Base-by-base conservation (phyloP, 23 tunicate species). In the Clavelina lepadiformis region DNA sequence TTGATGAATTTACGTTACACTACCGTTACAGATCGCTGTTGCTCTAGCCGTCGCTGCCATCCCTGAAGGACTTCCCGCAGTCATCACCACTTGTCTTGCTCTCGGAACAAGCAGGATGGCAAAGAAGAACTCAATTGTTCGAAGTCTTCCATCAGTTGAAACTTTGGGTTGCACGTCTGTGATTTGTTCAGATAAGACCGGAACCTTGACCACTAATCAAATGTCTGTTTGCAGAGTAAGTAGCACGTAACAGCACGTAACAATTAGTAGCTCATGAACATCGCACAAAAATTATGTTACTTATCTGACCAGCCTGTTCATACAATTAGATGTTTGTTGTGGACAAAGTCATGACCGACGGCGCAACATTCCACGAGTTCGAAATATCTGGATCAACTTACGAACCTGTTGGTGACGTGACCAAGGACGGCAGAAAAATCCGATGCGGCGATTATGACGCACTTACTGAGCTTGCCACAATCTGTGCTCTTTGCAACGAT, bases 61-160 rank as follows among this genome's bases (percentile, higher is more conserved):
- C 36, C 99, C 99, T 21, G 99, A 94, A 81, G 99, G 99, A 31
- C 83, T 94, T 4, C 99, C 99, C 24, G 99, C 99, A 31, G 99
- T 94, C 29, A 94, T 94, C 71, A 94, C 99, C 23, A 94, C 99
- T 22, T 94, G 99, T 61, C 62, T 94, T 56, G 99, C 99, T 28
- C 99, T 94, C 28, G 99, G 99, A 30, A 94, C 99, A 27, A 70
- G 95, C 37, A 29, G 99, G 55, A 94, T 94, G 99, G 99, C 99
- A 15, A 94, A 88, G 60, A 94, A 94, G 81, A 94, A 94, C 91
- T 93, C 99, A 26, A 94, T 94, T 49, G 99, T 94, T 0, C 69
- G 99, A 26, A 80, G 91, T 46, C 72, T 94, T 26, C 99, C 99
- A 21, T 94, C 99, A 0, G 99, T 94, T 3, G 92, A 94, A 81